phyloP scores from a whole-genome alignment of 2,888 invertebrate species.

The Pollenia griseotomentosa region DNA sequence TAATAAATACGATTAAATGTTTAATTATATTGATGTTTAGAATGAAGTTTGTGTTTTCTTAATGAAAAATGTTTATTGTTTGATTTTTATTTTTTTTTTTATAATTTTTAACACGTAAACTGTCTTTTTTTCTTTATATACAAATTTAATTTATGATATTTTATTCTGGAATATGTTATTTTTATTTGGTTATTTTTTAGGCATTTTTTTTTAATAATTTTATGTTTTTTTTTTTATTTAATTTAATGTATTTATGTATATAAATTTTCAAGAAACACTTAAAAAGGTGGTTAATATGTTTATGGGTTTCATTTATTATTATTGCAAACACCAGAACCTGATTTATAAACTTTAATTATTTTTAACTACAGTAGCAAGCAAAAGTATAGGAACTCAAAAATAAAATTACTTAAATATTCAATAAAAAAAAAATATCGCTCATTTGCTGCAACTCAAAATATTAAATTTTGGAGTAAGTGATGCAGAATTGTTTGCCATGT shows the following conservation, averaged over 20 bases:
- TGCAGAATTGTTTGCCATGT: too few relatives aligned
- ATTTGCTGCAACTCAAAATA: too few relatives aligned
- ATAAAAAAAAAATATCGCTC: too few relatives aligned
- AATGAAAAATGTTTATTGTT: slow-evolving; percentile 22
- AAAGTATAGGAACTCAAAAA: not conserved
- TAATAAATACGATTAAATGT: not conserved
- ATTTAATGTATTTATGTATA: slow-evolving; percentile 22
- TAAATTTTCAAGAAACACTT: slow-evolving; percentile 70
- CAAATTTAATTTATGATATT: slow-evolving; percentile 53
- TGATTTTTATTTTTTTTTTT: slow-evolving; percentile 30
- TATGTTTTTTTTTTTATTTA: slow-evolving; percentile 31
- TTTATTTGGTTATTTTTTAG: slow-evolving; percentile 30
- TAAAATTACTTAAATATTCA: not conserved
- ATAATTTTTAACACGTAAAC: slow-evolving; percentile 66
- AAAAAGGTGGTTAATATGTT: slow-evolving; percentile 69
- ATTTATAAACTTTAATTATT: slow-evolving; percentile 43
- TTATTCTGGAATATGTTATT: slow-evolving; percentile 47
- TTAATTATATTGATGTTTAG: slow-evolving; percentile 7
- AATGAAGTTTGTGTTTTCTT: slow-evolving; percentile 9
- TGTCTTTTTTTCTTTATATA: slow-evolving; percentile 51
- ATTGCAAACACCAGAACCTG: slow-evolving; percentile 53
- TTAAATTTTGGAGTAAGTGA: too few relatives aligned
- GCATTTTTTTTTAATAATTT: slow-evolving; percentile 9
- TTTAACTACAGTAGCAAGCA: slow-evolving; percentile 12
- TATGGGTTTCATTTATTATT: slow-evolving; percentile 30